Base-by-base conservation (phyloP, 53 echinoderm and acorn worm genomes). In the Paracentrotus lividus region DNA sequence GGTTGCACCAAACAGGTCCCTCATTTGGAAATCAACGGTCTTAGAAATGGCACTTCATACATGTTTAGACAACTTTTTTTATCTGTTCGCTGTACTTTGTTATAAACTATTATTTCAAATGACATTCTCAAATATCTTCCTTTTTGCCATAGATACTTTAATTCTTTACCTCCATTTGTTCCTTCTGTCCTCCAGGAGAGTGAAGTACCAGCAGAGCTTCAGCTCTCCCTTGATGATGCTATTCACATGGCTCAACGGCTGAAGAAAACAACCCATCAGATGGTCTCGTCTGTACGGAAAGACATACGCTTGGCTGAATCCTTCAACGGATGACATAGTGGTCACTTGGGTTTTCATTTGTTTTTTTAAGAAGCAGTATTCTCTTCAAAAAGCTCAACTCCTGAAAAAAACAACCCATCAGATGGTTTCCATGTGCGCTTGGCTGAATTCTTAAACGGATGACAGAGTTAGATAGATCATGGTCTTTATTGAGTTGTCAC, bases 171-270 rank as follows among this genome's bases (percentile, higher is more conserved):
- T 69, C 36, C 69, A 10, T 69, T 27, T 3, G 20, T 77, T 24
- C 8, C 23, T 77, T 8, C 0, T 21, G 20, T 77, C 24, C 21
- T 88, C 23, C 45, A 89, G 89, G 89, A 64, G 10, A 89, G 42
- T 61, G 89, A 65, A 56, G 81, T 92, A n/a, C 92, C 92, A 20
- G 42, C 42, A 24, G 92, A 77, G 12, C 58, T 92, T 23, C 57
- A 92, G 21, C 55, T 92, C 1, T 78, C 93, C 32, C 93, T 95
- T 18, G 90, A 93, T 65, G 95, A 85, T 27, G 95, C 95, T 42
- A 42, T 60, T 5, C 84, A 90, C 72, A 86, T 95, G 90, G 95
- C 95, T 27, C 90, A 93, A 85, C 67, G 86, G 43, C 90, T 95
- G 16, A 93, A 95, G 59, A 92, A 43, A 55, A 92, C 92, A 21